Evolutionary conservation across 2,113 vertebrate genomes (phyloP).

Genomic region (Siphamia tubifer): DNA sequence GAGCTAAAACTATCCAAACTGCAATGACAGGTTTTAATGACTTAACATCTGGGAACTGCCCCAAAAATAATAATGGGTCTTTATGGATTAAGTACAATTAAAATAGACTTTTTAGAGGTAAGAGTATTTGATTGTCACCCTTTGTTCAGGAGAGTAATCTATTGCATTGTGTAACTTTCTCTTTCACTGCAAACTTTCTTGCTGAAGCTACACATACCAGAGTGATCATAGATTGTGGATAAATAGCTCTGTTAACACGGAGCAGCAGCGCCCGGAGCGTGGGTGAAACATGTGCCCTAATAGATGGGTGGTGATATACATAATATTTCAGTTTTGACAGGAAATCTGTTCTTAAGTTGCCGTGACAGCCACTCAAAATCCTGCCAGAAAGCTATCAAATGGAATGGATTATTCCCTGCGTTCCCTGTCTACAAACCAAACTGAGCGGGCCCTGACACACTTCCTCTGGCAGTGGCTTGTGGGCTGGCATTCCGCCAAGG

Average conservation of each 20-base stretch:
- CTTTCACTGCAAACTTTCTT: conserved; percentile 32
- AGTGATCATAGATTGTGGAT: conserved; percentile 16
- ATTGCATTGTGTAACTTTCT: conserved; percentile 17
- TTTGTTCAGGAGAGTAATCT: not conserved
- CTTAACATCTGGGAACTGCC: too few species aligned
- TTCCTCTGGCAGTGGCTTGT: conserved; percentile 55
- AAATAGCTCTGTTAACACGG: conserved; percentile 25
- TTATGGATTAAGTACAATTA: too few species aligned
- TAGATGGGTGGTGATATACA: conserved; percentile 57
- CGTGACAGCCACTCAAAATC: conserved; percentile 59
- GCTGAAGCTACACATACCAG: conserved; percentile 29
- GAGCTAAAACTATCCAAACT: too few species aligned
- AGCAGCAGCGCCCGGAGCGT: conserved; percentile 5
- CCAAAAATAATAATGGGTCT: too few species aligned
- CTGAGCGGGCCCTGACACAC: conserved; percentile 54
- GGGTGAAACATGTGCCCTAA: conserved; percentile 29
- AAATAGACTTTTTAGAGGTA: conserved; percentile 22
- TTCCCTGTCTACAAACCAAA: conserved; percentile 49
- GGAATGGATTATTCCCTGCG: conserved; percentile 55
- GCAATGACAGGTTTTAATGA: too few species aligned
- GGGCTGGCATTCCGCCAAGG: conserved; percentile 48
- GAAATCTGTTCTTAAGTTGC: conserved; percentile 67
- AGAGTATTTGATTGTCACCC: conserved; percentile 4
- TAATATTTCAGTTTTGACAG: conserved; percentile 64
- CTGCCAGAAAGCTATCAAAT: conserved; percentile 62